Base-by-base conservation (phyloP, 2,888 invertebrate species). In the Theodoxus fluviatilis region DNA sequence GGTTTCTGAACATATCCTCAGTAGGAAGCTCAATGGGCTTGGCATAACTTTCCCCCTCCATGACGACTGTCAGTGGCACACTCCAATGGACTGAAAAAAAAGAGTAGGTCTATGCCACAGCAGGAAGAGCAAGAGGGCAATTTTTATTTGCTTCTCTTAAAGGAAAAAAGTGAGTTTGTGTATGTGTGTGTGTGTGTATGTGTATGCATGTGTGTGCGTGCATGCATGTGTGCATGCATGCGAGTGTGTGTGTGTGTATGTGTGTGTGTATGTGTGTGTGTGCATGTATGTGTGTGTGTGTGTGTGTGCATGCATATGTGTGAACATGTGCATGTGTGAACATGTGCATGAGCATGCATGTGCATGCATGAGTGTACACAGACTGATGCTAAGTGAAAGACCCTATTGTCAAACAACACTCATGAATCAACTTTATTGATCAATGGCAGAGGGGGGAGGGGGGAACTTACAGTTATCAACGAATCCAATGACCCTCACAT, bases 1-100 rank as follows among this genome's bases (percentile, higher is more conserved):
- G 85, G 86, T 91, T 91, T 59, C 91, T 88, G 81, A 92, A 92
- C 33, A 90, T 88, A 79, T 90, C 89, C 70, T 82, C 84, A 61
- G 79, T 75, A 1, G 85, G 84, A 12, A 86, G 75, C 38, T 83
- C 80, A 35, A 86, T 84, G 71, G 82, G 83, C 64, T 73, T 77
- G 12, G 84, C 84, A 77, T 84, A 84, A 57, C 72, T 73, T 33
- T 73, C 73, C 59, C 74, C 71, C 35, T 73, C 72, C 76, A 77
- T 77, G 6, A 22, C 71, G n/a, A 4, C 63, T n/a, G n/a, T n/a
- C n/a, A n/a, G n/a, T n/a, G n/a, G n/a, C n/a, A n/a, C n/a, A n/a
- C n/a, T n/a, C n/a, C n/a, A n/a, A n/a, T n/a, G n/a, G n/a, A n/a
- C n/a, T n/a, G n/a, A n/a, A n/a, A n/a, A n/a, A n/a, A n/a, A n/a